These are phyloP conservation scores for Augochlora pura DNA, from an alignment of 1,140 invertebrate species.

Conservation along the genomic window DNA sequence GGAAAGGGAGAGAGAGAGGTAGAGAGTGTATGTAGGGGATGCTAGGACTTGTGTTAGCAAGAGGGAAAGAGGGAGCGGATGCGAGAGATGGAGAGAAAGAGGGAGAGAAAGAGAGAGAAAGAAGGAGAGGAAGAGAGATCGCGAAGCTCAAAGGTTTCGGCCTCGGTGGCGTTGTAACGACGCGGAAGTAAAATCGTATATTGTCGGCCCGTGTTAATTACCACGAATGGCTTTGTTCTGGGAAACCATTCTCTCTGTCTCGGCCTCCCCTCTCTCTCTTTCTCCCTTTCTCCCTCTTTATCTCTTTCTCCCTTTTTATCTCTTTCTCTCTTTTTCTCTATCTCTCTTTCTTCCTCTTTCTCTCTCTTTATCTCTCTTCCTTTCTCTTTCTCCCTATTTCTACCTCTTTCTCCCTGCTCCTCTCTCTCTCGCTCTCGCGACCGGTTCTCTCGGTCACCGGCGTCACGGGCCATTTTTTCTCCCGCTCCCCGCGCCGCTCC, in stretches of 20 bases:
- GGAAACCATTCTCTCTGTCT: constrained; percentile 12
- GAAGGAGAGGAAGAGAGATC: background rate
- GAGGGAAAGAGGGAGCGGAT: background rate
- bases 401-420: no score
- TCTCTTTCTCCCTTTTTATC: no score
- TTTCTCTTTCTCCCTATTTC: no score
- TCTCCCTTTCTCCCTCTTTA: background rate
- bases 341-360: no score
- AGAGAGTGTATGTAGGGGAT: background rate
- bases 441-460: background rate
- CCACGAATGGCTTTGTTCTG: constrained; percentile 45
- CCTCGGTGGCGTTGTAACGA: constrained; percentile 44
- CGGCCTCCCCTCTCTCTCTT: no score
- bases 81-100: background rate
- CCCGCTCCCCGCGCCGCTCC: background rate
- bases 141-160: constrained; percentile 44
- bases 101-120: background rate
- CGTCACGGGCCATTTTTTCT: constrained; percentile 29
- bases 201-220: constrained; percentile 52
- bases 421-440: background rate
- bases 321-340: no score
- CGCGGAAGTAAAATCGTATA: constrained; percentile 53
- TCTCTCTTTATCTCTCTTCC: no score
- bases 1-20: no score
- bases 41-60: no score